Conservation (phyloP, 2,797 vertebrate genomes). For the Syngnathus acus region DNA sequence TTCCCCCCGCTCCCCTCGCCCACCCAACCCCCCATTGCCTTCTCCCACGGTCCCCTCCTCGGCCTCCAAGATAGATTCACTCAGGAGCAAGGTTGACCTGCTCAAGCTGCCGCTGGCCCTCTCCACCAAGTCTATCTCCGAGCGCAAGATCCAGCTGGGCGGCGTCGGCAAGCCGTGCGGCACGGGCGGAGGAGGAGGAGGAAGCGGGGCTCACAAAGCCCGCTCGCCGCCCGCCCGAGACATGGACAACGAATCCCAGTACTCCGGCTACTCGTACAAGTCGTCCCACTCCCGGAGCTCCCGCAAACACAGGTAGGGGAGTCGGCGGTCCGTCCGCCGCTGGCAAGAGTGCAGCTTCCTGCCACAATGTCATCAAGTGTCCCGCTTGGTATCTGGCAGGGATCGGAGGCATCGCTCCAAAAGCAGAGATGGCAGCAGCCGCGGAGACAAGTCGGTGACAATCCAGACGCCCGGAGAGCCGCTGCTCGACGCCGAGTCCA, state of each 20-base stretch:
- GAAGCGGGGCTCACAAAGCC: slow-evolving; percentile 55
- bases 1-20: slow-evolving; percentile 18
- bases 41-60: slow-evolving; percentile 46
- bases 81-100: slow-evolving; percentile 94
- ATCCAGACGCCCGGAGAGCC: slow-evolving; percentile 93
- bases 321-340: no score
- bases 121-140: slow-evolving; percentile 72
- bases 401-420: slow-evolving; percentile 91
- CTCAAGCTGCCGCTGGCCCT: slow-evolving; percentile 87
- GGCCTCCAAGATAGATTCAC: slow-evolving; percentile 96
- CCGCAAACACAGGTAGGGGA: slow-evolving; percentile 81
- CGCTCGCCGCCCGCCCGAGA: slow-evolving; percentile 64
- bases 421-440: slow-evolving; percentile 81
- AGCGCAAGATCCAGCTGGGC: slow-evolving; percentile 82
- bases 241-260: slow-evolving; percentile 95
- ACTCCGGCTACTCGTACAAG: slow-evolving; percentile 90
- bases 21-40: slow-evolving; percentile 26
- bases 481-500: slow-evolving; percentile 86
- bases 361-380: background rate
- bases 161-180: slow-evolving; percentile 52
- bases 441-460: slow-evolving; percentile 91
- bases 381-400: slow-evolving; percentile 50
- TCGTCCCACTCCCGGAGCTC: slow-evolving; percentile 86
- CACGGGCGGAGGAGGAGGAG: slow-evolving; percentile 51
- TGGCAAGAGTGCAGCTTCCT: background rate